Percentiles rank a stretch among this genome's conserved stretches.
Conservation (phyloP, 2,888 invertebrate genomes). For the Eristalis intricaria region DNA sequence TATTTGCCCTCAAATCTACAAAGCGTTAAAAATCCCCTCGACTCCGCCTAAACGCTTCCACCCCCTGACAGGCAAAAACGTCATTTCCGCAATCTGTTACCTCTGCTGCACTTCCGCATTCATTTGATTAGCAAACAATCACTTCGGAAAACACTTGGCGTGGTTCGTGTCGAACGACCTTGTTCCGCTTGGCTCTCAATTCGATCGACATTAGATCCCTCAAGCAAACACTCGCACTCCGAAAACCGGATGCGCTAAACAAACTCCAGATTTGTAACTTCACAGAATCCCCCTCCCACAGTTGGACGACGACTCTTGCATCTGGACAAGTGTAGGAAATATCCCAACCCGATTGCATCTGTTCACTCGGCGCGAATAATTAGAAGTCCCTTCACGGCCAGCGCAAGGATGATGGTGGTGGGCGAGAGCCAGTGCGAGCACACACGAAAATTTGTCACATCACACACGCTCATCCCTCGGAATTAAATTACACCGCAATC, state of each 20-base stretch:
- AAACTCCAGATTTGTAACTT: slow-evolving; percentile 40
- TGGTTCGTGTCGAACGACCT: neutral
- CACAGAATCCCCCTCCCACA: slow-evolving; percentile 12
- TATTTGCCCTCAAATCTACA: neutral
- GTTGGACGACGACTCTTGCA: slow-evolving; percentile 26
- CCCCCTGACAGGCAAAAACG: neutral
- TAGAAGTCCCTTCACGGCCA: slow-evolving; percentile 38
- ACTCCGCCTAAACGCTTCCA: neutral
- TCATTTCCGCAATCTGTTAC: neutral
- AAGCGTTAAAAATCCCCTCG: neutral
- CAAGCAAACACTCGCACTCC: neutral
- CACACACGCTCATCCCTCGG: slow-evolving; percentile 39
- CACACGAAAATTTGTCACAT: slow-evolving; percentile 66
- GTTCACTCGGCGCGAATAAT: slow-evolving; percentile 63
- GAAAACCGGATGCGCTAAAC: slow-evolving; percentile 53
- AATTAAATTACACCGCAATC: slow-evolving; percentile 66
- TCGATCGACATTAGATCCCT: neutral
- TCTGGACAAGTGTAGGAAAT: slow-evolving; percentile 66
- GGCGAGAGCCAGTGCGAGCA: neutral
- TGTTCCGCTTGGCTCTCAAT: neutral
- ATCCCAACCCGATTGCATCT: slow-evolving; percentile 59
- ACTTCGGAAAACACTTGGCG: neutral
- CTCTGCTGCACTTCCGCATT: neutral
- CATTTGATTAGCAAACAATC: neutral
- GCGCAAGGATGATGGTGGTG: slow-evolving; percentile 8